Conservation (phyloP, 2,797 vertebrate species). For the Eremophila alpestris region DNA sequence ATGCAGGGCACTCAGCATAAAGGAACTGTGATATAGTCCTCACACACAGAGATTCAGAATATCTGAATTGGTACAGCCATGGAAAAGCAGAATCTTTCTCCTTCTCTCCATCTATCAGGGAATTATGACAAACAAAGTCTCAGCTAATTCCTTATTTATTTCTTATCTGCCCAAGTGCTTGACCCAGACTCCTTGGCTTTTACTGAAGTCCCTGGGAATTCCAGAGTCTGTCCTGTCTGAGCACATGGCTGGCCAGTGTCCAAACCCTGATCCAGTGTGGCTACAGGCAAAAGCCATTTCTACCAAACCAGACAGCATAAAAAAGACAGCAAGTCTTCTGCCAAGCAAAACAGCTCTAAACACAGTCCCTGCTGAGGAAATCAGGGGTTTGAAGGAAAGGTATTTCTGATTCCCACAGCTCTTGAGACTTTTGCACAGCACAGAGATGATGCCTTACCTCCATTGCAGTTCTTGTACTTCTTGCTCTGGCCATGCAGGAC, state of each 20-base stretch:
- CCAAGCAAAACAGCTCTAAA: background rate
- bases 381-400: background rate
- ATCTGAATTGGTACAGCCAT: background rate
- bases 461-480: slow-evolving; percentile 86
- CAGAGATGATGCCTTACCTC: slow-evolving; percentile 71
- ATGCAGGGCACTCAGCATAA: background rate
- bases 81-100: background rate
- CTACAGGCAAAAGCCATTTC: background rate
- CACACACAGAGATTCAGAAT: background rate
- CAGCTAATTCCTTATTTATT: background rate
- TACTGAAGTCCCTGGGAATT: background rate
- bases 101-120: background rate
- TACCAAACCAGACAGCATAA: background rate
- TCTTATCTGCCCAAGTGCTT: background rate
- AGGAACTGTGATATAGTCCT: background rate
- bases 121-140: background rate
- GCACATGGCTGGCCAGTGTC: background rate
- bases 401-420: background rate
- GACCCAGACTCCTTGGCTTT: background rate
- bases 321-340: background rate
- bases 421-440: background rate
- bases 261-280: background rate
- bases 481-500: slow-evolving; percentile 88
- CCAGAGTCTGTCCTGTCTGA: background rate
- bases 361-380: background rate